Conservation (phyloP, 2,888 invertebrate species). For the Choreutis nemorana region DNA sequence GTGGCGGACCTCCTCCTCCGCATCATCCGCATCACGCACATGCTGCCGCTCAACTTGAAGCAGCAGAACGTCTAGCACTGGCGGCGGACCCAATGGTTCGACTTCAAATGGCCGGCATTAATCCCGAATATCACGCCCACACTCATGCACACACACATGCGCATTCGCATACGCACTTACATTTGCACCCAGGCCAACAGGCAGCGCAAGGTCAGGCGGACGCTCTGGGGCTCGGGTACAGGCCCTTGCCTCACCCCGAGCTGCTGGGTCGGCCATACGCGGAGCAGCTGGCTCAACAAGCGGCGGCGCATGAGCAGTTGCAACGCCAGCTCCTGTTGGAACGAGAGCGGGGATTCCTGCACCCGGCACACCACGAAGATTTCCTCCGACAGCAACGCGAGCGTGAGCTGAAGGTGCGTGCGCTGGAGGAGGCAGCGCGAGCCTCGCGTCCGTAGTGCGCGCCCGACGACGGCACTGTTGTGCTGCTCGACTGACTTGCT, state of each 20-base stretch:
- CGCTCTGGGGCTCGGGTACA: slow-evolving; percentile 61
- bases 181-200: slow-evolving; percentile 80
- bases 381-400: slow-evolving; percentile 81
- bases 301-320: slow-evolving; percentile 84
- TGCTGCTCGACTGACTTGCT: background rate
- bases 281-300: slow-evolving; percentile 81
- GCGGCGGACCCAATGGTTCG: slow-evolving; percentile 93
- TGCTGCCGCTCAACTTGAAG: slow-evolving; percentile 72
- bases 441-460: slow-evolving; percentile 54
- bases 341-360: slow-evolving; percentile 73
- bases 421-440: slow-evolving; percentile 85
- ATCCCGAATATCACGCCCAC: slow-evolving; percentile 90
- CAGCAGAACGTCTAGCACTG: slow-evolving; percentile 81
- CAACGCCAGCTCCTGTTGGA: slow-evolving; percentile 86
- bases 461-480: slow-evolving; percentile 6
- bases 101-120: slow-evolving; percentile 91
- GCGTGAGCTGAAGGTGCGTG: slow-evolving; percentile 85
- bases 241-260: slow-evolving; percentile 79
- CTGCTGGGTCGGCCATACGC: slow-evolving; percentile 82
- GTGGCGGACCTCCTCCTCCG: slow-evolving; percentile 64
- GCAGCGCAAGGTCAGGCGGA: slow-evolving; percentile 53
- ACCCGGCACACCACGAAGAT: slow-evolving; percentile 62
- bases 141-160: slow-evolving; percentile 92
- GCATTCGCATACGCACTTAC: slow-evolving; percentile 88
- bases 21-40: slow-evolving; percentile 63